Evolutionary conservation across 2,797 vertebrate genomes (phyloP), one percentile per base, ranked within the genome.

Genomic region (Fringilla coelebs): DNA sequence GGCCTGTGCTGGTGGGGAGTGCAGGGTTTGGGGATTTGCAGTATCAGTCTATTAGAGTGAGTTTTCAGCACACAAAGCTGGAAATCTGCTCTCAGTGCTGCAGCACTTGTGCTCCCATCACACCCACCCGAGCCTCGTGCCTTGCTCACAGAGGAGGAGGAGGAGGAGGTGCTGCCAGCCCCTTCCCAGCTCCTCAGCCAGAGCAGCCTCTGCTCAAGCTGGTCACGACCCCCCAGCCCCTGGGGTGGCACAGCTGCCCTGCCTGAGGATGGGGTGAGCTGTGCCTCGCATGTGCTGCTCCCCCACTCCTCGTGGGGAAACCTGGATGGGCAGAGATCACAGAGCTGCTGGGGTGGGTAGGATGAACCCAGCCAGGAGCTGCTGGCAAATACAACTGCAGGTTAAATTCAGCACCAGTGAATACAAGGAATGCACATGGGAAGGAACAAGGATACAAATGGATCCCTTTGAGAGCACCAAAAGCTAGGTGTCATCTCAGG

Each of bases 221-320:
- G 72, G 8, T 13, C 31, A 8, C 6, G 21, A 26, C 18, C 68
- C 61, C 38, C 8, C 34, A 83, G 70, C 40, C 49, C 48, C 70
- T 9, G 26, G 45, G 26, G 9, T 7, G 20, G 31, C 80, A 21
- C 57, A 61, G 58, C 67, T 45, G 45, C 62, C 61, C 45, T 55
- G 40, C 1, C 31, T 8, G 10, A 18, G 83, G 20, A 4, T n/a
- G 54, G 32, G 71, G 9, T 10, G 73, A 88, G 74, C 10, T 60
- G 43, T 40, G 67, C 61, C 52, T 55, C 17, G n/a, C 49, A 19
- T 0, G 0, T 48, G 68, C 73, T 72, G 58, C 62, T 55, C n/a
- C 41, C 49, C n/a, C 3, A 0, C 18, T 58, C 38, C 32, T 41
- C 6, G 0, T 11, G 62, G 38, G 79, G 29, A 74, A 58, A 26